phyloP scores from a whole-genome alignment of 2,888 invertebrate species.

The Strigamia transsilvanica region DNA sequence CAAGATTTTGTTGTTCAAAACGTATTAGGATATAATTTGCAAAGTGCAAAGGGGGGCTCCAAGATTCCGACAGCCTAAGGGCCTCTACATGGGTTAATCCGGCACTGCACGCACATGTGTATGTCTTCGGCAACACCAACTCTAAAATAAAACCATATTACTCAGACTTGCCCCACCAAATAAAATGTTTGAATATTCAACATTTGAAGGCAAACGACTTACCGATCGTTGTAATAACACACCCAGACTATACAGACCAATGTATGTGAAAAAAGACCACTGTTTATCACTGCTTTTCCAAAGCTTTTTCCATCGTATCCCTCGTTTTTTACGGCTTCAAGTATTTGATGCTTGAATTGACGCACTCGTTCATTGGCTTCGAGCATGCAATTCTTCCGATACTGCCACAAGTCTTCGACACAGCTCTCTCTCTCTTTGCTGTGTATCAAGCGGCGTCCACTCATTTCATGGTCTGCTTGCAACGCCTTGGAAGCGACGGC shows the following conservation, averaged over 20 bases:
- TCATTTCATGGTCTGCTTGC: constrained; percentile 74
- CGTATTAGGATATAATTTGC: too few species aligned
- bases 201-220: constrained; percentile 61
- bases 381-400: constrained; percentile 81
- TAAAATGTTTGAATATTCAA: too few species aligned
- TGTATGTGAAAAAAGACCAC: constrained; percentile 84
- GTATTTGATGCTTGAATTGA: constrained; percentile 81
- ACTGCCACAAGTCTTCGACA: constrained; percentile 69
- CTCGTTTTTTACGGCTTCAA: constrained; percentile 74
- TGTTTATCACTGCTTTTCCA: constrained; percentile 65
- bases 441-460: constrained; percentile 69
- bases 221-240: constrained; percentile 90
- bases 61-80: too few species aligned
- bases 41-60: too few species aligned
- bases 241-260: constrained; percentile 79
- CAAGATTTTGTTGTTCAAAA: too few species aligned
- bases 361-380: constrained; percentile 79
- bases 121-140: too few species aligned
- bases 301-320: constrained; percentile 62
- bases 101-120: too few species aligned
- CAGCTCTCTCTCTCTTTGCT: constrained; percentile 71
- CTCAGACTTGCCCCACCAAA: too few species aligned
- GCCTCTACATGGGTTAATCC: too few species aligned
- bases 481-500: constrained; percentile 78
- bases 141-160: too few species aligned